Percentiles rank a stretch among this genome's conserved stretches.
Conservation (phyloP, 2,797 vertebrate species). For the Sitta carolinensis region DNA sequence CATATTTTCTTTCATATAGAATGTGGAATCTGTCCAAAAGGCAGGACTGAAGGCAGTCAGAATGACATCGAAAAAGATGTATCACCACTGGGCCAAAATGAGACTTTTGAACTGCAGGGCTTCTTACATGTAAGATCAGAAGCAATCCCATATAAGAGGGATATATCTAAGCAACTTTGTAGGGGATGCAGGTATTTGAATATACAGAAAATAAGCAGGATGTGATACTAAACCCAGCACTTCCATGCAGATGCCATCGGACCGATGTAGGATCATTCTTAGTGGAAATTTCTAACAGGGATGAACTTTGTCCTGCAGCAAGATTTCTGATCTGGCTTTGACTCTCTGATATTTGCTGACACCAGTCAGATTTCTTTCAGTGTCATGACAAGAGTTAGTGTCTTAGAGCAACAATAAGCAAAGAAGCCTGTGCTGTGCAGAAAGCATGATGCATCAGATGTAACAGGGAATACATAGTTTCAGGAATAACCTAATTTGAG, state of each 20-base stretch:
- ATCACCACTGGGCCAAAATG: neutral
- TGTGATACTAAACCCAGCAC: neutral
- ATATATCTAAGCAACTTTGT: neutral
- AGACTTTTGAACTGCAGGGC: neutral
- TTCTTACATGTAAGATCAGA: neutral
- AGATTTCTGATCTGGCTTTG: conserved; percentile 20
- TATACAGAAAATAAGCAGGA: neutral
- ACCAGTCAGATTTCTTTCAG: conserved; percentile 15
- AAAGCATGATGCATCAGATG: neutral
- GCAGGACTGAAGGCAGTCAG: neutral
- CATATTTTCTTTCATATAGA: neutral
- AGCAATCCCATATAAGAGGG: neutral
- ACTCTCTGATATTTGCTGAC: conserved; percentile 28
- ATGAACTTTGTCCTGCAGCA: conserved; percentile 29
- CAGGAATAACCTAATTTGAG: neutral
- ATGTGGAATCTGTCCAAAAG: neutral
- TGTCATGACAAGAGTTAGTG: neutral
- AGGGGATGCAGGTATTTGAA: neutral
- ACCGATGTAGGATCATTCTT: neutral
- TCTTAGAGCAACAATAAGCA: neutral
- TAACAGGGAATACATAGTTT: neutral
- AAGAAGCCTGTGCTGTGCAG: neutral
- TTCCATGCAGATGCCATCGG: neutral
- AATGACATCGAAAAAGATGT: neutral
- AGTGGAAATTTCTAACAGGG: neutral